Evolutionary conservation across 2,113 vertebrate genomes (phyloP).

Genomic region (Apteryx owenii): DNA sequence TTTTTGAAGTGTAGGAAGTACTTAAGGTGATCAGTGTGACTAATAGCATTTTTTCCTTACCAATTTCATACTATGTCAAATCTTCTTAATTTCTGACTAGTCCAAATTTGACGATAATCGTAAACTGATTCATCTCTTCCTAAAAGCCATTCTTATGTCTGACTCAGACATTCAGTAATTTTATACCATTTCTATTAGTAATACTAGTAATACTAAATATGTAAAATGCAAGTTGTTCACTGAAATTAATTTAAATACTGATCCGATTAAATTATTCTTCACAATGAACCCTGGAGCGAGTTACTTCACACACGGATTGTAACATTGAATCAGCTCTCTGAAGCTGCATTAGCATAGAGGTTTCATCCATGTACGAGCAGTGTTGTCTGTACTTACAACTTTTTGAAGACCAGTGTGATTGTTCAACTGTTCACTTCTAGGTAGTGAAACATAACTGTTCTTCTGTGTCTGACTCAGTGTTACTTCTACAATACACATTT

Average conservation of each 20-base stretch:
- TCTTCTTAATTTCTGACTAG: conserved; percentile 50
- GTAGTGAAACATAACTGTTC: neutral
- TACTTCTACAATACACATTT: neutral
- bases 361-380: neutral
- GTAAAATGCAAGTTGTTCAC: neutral
- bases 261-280: conserved; percentile 27
- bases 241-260: neutral
- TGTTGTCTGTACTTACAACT: neutral
- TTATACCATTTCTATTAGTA: neutral
- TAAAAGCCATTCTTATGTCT: neutral
- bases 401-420: conserved; percentile 19
- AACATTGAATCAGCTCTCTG: neutral
- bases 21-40: neutral
- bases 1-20: neutral
- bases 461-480: neutral
- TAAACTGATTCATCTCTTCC: neutral
- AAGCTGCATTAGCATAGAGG: neutral
- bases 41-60: neutral
- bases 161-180: neutral
- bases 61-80: neutral
- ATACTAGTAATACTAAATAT: neutral
- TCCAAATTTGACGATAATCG: conserved; percentile 23
- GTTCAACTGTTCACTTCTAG: neutral
- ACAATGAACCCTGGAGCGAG: conserved; percentile 1
- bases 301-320: neutral